Evolutionary conservation across 2,113 vertebrate genomes (phyloP), one percentile per base, ranked within the genome.

Genomic region (Thomomys bottae): DNA sequence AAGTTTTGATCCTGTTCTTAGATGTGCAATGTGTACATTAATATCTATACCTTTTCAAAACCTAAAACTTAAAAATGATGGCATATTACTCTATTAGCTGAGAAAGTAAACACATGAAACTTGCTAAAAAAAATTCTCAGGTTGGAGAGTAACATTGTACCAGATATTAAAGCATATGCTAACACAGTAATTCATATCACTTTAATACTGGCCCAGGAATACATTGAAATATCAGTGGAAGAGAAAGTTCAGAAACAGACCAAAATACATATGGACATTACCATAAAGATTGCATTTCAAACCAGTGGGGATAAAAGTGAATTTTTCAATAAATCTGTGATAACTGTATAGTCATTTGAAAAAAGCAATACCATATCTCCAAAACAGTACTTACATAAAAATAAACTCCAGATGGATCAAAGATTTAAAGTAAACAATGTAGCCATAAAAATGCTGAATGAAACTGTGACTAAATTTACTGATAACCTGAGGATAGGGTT

Each of bases 381-480:
- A 89, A 84, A 82, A 87, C 40, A 89, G 77, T 91, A 14, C 68
- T 82, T 91, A 84, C 8, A 32, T 78, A 83, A 96, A 92, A 95
- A 95, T 94, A 92, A 92, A 89, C 73, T 94, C 49, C 91, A 95
- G 77, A 87, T 91, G 81, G 72, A 94, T 92, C 38, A 88, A 89
- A 94, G 77, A 94, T 73, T 84, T 88, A 86, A 91, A 94, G 45
- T 92, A 88, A 95, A 89, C 84, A 92, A 61, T 66, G 21, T 91
- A 89, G 34, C 18, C 84, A 84, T 82, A 61, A 82, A 91, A 82
- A 12, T 81, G 77, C 21, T 87, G 14, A 61, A 90, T 84, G 38
- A 88, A 94, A 95, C 90, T 18, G 6, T n/a, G 34, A 72, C 64
- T 72, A 24, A 80, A 45, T 84, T 88, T 87, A 72, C 88, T 91